These are phyloP conservation scores for Allygus modestus DNA, from an alignment of 2,888 invertebrate species.

Conservation along the genomic window DNA sequence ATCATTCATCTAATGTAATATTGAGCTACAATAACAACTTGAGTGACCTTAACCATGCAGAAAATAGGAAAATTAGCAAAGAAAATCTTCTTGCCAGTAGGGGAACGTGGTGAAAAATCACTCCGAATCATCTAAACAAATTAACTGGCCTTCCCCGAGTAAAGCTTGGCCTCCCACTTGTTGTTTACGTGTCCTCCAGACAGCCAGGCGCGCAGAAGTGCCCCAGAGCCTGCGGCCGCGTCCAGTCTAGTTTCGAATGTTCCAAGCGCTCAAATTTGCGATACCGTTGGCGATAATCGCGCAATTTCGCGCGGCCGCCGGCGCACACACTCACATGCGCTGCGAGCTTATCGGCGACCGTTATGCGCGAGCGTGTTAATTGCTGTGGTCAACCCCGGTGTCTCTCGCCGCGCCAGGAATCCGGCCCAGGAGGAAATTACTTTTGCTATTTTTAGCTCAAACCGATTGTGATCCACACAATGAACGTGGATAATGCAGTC, in stretches of 20 bases:
- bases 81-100: too few species aligned
- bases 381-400: conserved; percentile 37
- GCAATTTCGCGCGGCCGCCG: conserved; percentile 42
- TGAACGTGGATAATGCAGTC: too few species aligned
- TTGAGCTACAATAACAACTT: too few species aligned
- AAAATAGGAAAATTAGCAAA: too few species aligned
- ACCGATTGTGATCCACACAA: too few species aligned
- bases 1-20: too few species aligned
- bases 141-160: too few species aligned
- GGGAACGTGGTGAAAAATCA: too few species aligned
- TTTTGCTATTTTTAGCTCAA: conserved; percentile 9
- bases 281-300: conserved; percentile 52
- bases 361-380: conserved; percentile 46
- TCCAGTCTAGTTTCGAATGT: conserved; percentile 46
- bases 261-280: conserved; percentile 50
- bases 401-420: not conserved
- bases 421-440: not conserved
- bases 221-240: conserved; percentile 21
- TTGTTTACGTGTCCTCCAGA: too few species aligned
- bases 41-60: too few species aligned
- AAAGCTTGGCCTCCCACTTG: too few species aligned
- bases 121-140: too few species aligned
- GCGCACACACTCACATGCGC: not conserved
- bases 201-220: not conserved
- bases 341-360: conserved; percentile 16